Percentiles rank a stretch among this genome's conserved stretches.
These are phyloP conservation scores for Fragum whitleyi DNA, from an alignment of 2,888 invertebrate species.

Conservation along the genomic window DNA sequence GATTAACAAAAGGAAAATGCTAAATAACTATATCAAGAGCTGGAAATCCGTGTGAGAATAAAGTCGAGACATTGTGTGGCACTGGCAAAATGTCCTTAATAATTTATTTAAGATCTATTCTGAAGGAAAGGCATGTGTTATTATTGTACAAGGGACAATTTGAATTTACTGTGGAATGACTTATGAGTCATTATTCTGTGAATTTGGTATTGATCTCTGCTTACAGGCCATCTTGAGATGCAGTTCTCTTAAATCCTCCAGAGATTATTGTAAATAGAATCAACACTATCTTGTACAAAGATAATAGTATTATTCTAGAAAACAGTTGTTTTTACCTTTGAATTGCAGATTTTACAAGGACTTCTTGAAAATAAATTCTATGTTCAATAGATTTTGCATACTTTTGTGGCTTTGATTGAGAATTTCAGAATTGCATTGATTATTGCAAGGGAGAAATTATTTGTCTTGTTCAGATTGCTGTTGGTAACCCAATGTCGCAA, in stretches of 20 bases:
- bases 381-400: neutral
- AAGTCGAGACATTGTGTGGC: no score
- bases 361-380: neutral
- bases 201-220: conserved; percentile 20
- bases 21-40: no score
- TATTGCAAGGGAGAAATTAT: no score
- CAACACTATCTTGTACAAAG: conserved; percentile 10
- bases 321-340: conserved; percentile 3
- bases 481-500: no score
- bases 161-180: conserved; percentile 21
- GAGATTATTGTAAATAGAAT: conserved; percentile 19
- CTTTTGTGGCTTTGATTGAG: no score
- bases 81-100: no score
- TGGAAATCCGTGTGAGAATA: no score
- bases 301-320: conserved; percentile 10
- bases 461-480: no score
- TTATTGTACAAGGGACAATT: conserved; percentile 8
- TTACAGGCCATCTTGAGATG: conserved; percentile 19
- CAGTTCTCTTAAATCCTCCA: conserved; percentile 2
- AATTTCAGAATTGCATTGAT: no score
- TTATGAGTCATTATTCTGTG: conserved; percentile 29
- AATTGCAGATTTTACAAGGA: neutral
- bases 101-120: no score
- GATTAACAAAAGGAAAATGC: no score
- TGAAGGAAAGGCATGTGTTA: neutral